Evolutionary conservation across 2,888 invertebrate genomes (phyloP), one percentile per base, ranked within the genome.

Genomic region (Lepidocyrtinus sp.): DNA sequence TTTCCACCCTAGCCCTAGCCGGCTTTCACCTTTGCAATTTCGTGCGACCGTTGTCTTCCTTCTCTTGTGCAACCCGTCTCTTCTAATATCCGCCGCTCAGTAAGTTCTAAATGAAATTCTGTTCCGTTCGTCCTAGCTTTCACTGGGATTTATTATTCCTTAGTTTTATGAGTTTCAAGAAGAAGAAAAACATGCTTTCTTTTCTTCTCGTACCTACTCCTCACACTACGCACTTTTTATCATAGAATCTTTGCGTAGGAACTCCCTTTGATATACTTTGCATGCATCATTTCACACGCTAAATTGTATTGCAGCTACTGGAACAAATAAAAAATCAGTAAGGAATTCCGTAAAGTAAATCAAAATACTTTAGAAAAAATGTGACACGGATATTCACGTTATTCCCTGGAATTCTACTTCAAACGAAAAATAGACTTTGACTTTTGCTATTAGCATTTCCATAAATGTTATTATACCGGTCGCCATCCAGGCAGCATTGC

Each of bases 41-140:
- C 65, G 45, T 55, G 63, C 71, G 12, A 67, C 75, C n/a, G 21
- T 81, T 67, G 55, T 82, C 68, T 75, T 78, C 72, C 75, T 82
- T 76, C 68, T 82, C 68, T 75, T 79, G 79, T 79, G 72, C 69
- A 82, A 75, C 71, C 75, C 79, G 69, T 75, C 73, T 79, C 75
- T 82, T 46, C 79, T 82, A 75, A 79, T 79, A 78, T 75, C 79
- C 75, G 79, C 82, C 59, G 82, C 79, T 68, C 79, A 82, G 82
- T 82, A 82, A 82, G 79, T 75, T 61, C 45, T 55, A 55, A 55
- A 55, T 55, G 55, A 55, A 55, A 55, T 55, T 55, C 55, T 55
- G 55, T 55, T 55, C n/a, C 55, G 2, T 55, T 55, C 17, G 7
- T 36, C 12, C 55, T 55, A 3, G 55, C 55, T 55, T 55, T 55